A percentile compares a stretch with the other conserved stretches of the same genome.
Evolutionary conservation across 2,797 vertebrate genomes (phyloP).

Genomic region (Poeciliopsis presidionis): DNA sequence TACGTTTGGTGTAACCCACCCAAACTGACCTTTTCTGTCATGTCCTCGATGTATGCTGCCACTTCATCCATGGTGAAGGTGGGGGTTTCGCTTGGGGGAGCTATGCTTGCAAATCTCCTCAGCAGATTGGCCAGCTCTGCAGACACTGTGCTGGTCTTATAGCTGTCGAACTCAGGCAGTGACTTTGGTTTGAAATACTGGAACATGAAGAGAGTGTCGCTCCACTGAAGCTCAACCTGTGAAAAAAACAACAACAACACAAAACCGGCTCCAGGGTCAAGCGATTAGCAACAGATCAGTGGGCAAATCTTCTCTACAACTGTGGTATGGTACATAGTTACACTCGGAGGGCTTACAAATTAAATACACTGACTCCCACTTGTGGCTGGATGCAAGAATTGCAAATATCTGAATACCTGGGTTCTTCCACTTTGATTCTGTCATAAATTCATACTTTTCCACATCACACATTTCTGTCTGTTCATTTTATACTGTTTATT

Average conservation of each 20-base stretch:
- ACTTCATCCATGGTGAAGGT: conserved; percentile 89
- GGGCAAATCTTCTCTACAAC: conserved; percentile 7
- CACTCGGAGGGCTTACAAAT: conserved; percentile 7
- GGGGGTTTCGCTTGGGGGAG: conserved; percentile 86
- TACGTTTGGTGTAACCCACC: not conserved
- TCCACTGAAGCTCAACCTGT: conserved; percentile 95
- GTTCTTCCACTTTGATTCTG: not conserved
- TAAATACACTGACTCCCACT: conserved; percentile 47
- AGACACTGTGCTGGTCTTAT: conserved; percentile 98
- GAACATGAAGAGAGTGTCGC: conserved; percentile 93
- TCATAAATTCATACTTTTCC: not conserved
- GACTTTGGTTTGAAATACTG: conserved; percentile 98
- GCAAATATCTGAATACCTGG: conserved; percentile 33
- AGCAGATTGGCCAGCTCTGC: conserved; percentile 96
- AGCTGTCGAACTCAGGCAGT: conserved; percentile 97
- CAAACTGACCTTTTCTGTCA: conserved; percentile 84
- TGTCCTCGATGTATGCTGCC: conserved; percentile 91
- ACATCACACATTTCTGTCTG: not conserved
- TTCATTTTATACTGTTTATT: not conserved
- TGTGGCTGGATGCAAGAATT: conserved; percentile 50
- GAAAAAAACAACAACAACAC: conserved; percentile 20
- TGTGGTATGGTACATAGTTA: conserved; percentile 15
- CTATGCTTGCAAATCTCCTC: conserved; percentile 89
- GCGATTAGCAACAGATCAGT: conserved; percentile 9
- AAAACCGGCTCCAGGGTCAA: not conserved